Conservation (phyloP, 2,113 vertebrate species). For the Neofelis nebulosa region DNA sequence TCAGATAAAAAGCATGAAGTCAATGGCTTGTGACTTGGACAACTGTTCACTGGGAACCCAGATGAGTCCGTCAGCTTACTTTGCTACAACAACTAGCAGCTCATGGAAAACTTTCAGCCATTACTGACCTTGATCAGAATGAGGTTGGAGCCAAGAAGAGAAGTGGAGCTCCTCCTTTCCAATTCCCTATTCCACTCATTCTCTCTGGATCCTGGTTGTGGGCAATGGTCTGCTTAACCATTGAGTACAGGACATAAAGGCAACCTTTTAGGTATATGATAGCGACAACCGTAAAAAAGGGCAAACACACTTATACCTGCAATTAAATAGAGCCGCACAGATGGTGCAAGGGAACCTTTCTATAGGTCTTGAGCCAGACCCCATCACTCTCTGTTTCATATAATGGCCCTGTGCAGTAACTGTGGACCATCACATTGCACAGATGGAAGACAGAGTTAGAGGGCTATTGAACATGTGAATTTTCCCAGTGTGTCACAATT, state of each 20-base stretch:
- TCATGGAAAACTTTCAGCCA: constrained; percentile 42
- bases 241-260: not conserved
- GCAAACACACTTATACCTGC: constrained; percentile 46
- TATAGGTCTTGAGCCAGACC: constrained; percentile 76
- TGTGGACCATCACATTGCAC: constrained; percentile 81
- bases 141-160: constrained; percentile 4
- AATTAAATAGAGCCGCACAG: constrained; percentile 70
- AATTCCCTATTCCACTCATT: not conserved
- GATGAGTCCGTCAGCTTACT: constrained; percentile 50
- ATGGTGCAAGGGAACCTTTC: constrained; percentile 69
- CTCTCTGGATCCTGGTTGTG: not conserved
- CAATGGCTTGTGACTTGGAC: constrained; percentile 66
- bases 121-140: constrained; percentile 61
- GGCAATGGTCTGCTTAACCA: not conserved
- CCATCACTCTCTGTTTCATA: constrained; percentile 70
- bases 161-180: not conserved
- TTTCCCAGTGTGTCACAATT: constrained; percentile 89
- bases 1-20: constrained; percentile 51
- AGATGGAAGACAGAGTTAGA: constrained; percentile 86
- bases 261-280: not conserved
- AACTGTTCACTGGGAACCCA: constrained; percentile 58
- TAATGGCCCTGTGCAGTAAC: constrained; percentile 72
- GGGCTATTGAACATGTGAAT: constrained; percentile 86
- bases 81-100: not conserved
- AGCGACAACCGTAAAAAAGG: not conserved